Evolutionary conservation across 2,113 vertebrate genomes (phyloP), one percentile per base, ranked within the genome.

Genomic region (Rhineura floridana): DNA sequence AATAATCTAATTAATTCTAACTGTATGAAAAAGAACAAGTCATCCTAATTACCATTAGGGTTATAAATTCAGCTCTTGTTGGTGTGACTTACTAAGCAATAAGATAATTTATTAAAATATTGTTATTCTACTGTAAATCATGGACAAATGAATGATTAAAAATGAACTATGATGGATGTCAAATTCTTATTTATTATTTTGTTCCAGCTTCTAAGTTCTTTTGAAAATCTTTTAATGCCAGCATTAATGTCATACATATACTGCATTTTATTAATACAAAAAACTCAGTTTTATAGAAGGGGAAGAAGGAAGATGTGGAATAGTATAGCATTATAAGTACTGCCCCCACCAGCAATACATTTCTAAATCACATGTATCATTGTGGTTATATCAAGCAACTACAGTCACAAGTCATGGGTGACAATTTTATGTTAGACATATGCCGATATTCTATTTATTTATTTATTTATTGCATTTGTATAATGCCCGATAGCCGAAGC

Each of bases 61-160:
- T 81, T 21, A 39, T 72, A 39, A 30, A 67, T 9, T 67, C 63
- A 67, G 30, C 33, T 55, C 77, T n/a, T 36, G 50, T 79, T 55
- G 50, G 10, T 69, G 28, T 2, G 11, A 28, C 33, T 30, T n/a
- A 55, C 55, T 36, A 79, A 55, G 55, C 19, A 15, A 23, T 44
- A 63, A 62, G 25, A 62, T 63, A 3, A 33, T 82, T 33, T 46
- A 30, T 33, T 48, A 15, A 10, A 36, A 55, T 23, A 46, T 19
- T 59, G 6, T 28, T 83, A 67, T 48, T 83, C 63, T 83, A 48
- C 33, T 83, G 46, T 46, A 39, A 70, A 52, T 28, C 39, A n/a
- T 48, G 13, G 36, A 87, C 81, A n/a, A 59, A 86, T 90, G 65
- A 59, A 84, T 90, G 7, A 72, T 70, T 52, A 50, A 84, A 83